Conservation (phyloP, 2,888 invertebrate genomes). For the Rhabditoides inermis region DNA sequence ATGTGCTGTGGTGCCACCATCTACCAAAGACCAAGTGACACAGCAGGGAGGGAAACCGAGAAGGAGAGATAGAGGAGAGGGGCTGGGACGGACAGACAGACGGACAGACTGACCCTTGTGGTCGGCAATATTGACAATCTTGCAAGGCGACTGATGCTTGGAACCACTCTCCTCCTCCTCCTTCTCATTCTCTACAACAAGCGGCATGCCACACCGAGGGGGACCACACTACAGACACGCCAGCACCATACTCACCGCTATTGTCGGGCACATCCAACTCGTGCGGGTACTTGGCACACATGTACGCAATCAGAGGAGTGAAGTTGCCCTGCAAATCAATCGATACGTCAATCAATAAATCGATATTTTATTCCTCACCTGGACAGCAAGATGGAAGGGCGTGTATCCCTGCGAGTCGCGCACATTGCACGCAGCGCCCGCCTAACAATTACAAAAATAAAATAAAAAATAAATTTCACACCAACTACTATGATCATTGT, state of each 20-base stretch:
- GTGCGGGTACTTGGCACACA: slow-evolving; percentile 85
- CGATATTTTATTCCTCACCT: slow-evolving; percentile 1
- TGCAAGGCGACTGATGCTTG: too few species aligned
- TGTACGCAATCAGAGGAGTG: slow-evolving; percentile 88
- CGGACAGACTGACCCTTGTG: too few species aligned
- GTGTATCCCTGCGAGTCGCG: slow-evolving; percentile 74
- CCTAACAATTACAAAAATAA: slow-evolving; percentile 9
- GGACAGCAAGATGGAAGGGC: slow-evolving; percentile 32
- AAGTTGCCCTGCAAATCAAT: slow-evolving; percentile 67
- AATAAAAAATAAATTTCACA: not conserved
- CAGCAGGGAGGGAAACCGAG: too few species aligned
- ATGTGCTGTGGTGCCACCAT: too few species aligned
- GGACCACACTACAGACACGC: not conserved
- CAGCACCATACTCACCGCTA: slow-evolving; percentile 15
- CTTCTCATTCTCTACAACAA: too few species aligned
- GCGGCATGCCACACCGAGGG: too few species aligned
- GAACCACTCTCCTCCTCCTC: too few species aligned
- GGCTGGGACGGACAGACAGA: too few species aligned
- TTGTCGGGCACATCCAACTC: slow-evolving; percentile 63
- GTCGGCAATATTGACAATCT: too few species aligned
- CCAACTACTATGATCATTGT: not conserved
- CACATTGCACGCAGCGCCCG: slow-evolving; percentile 53
- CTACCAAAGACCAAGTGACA: too few species aligned
- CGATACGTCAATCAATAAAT: slow-evolving; percentile 70
- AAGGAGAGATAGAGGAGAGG: too few species aligned